A percentile compares a stretch with the other conserved stretches of the same genome.
Evolutionary conservation across 2,888 invertebrate species (phyloP).

Genomic region (Muschampia plurimacula): DNA sequence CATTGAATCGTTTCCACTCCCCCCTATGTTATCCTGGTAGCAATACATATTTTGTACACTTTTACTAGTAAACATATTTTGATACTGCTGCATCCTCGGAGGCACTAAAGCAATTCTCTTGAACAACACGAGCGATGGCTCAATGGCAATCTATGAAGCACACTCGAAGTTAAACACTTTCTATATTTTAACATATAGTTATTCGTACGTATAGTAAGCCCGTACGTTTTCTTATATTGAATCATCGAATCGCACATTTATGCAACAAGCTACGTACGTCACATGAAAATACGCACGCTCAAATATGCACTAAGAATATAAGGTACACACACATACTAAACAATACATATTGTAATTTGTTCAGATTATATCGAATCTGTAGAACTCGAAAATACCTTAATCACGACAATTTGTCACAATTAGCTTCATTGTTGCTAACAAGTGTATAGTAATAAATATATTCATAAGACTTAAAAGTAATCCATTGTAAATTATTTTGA

Average conservation of each 20-base stretch:
- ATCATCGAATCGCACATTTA: not conserved
- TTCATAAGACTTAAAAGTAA: constrained; percentile 3
- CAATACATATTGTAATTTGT: not conserved
- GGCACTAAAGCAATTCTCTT: not conserved
- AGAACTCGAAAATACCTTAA: not conserved
- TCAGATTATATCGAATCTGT: not conserved
- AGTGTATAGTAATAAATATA: not conserved
- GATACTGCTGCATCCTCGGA: constrained; percentile 5
- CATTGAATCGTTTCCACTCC: not conserved
- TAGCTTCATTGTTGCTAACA: not conserved
- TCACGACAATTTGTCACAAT: not conserved
- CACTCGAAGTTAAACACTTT: not conserved
- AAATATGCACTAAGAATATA: not conserved
- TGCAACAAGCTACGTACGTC: not conserved
- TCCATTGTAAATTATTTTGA: not conserved
- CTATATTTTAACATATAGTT: not conserved
- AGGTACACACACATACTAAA: not conserved
- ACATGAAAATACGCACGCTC: too few relatives aligned
- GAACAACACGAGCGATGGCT: constrained; percentile 5
- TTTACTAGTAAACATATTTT: not conserved
- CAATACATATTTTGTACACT: not conserved
- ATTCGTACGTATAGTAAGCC: too few relatives aligned
- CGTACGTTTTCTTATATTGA: not conserved
- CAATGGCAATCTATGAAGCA: constrained; percentile 10
- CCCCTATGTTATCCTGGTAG: not conserved